A percentile compares a stretch with the other conserved stretches of the same genome.
These are phyloP conservation scores for Melinaea menophilus DNA, from an alignment of 2,888 invertebrate genomes.

Conservation along the genomic window DNA sequence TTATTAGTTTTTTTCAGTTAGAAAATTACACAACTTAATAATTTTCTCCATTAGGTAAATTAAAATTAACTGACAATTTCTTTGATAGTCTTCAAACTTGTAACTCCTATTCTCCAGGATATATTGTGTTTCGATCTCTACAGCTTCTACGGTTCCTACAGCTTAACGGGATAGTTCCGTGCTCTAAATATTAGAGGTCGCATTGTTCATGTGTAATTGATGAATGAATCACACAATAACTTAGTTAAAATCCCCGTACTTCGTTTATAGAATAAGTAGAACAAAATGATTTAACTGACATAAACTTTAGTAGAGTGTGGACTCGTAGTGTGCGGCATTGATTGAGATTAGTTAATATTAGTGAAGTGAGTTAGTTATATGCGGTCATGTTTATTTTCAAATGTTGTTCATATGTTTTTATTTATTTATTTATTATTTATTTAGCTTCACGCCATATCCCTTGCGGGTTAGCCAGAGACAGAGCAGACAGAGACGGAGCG, in stretches of 20 bases:
- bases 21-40: no score
- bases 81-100: conserved; percentile 79
- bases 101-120: conserved; percentile 87
- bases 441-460: no score
- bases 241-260: no score
- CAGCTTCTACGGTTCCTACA: conserved; percentile 78
- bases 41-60: not conserved
- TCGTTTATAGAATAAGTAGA: not conserved
- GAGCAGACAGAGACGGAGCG: no score
- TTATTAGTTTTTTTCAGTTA: no score
- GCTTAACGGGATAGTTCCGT: conserved; percentile 87
- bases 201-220: conserved; percentile 60
- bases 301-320: not conserved
- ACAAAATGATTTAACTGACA: not conserved
- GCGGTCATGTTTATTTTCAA: not conserved
- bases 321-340: not conserved
- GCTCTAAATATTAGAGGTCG: conserved; percentile 83
- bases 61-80: conserved; percentile 75
- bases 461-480: no score
- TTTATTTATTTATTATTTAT: no score
- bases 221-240: no score
- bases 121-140: conserved; percentile 85
- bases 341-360: not conserved
- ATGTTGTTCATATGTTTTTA: no score
- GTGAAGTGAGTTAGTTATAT: not conserved